Evolutionary conservation across 2,113 vertebrate genomes (phyloP).

Genomic region (Charadrius vociferus): DNA sequence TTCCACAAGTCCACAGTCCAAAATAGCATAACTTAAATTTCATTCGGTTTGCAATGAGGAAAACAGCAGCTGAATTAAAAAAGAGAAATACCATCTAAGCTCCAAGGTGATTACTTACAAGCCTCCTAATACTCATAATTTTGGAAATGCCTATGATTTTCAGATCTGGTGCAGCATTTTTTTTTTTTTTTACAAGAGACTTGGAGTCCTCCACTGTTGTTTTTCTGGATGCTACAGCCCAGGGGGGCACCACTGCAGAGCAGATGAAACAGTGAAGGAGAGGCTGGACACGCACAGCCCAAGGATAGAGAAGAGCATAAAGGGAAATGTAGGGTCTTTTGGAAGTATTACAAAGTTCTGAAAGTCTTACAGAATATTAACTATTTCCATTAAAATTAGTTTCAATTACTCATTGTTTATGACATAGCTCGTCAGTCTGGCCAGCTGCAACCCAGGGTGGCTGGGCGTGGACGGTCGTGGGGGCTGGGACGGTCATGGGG

Average conservation of each 20-base stretch:
- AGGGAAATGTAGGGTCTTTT: background rate
- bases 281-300: background rate
- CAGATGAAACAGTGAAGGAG: background rate
- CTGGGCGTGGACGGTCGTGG: accelerated
- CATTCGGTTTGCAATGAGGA: background rate
- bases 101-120: background rate
- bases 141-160: background rate
- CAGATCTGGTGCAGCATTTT: background rate
- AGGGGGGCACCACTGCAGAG: accelerated
- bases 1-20: background rate
- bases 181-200: background rate
- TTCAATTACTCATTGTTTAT: background rate
- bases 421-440: background rate
- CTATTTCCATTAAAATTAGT: background rate
- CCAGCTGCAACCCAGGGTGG: background rate
- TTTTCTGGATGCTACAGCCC: background rate
- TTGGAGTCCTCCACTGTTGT: background rate
- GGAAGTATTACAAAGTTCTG: background rate
- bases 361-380: background rate
- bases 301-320: background rate
- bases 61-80: background rate
- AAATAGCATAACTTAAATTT: background rate
- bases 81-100: background rate
- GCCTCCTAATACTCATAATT: background rate
- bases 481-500: accelerated